Evolutionary conservation across 2,888 invertebrate species (phyloP), one percentile per base, ranked within the genome.

Genomic region (Limnephilus rhombicus): DNA sequence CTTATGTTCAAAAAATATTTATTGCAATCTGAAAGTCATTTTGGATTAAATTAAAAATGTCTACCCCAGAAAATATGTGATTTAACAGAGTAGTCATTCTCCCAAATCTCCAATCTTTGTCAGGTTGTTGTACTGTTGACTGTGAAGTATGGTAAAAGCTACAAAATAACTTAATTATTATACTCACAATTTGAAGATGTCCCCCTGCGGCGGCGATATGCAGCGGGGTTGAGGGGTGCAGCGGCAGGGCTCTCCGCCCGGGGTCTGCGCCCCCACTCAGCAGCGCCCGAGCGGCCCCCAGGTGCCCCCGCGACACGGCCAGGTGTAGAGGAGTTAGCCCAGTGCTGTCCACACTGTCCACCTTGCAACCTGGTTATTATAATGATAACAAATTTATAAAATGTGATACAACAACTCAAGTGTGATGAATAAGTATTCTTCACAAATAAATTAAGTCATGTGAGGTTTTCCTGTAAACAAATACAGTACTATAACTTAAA

Each of bases 271-370:
- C 97, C 91, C 96, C 96, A 92, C 95, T 95, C 80, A 97, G 94
- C 18, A 97, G 95, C 91, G 96, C 94, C 90, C 96, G 95, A 0
- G 97, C 96, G 92, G 97, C 96, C 92, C 97, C 96, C 45, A 95
- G 94, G 94, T 97, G 96, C 90, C 97, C 97, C 93, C 96, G 96
- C 81, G 96, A 95, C 0, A 97, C 97, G 68, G 98, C 97, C 93
- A 97, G 96, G 95, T 98, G 98, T 86, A 98, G 95, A 0, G 98
- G 97, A 34, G 97, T 97, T 90, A 97, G 96, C 31, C 97, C 97
- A 94, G 97, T 97, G 11, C 96, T 96, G 94, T 97, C 97, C 53
- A 96, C 96, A 80, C 97, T 96, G 95, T 98, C 97, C 49, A 97
- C 95, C 95, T 96, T 97, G 94, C 97, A 96, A 82, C 97, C 97